Conservation (phyloP, 2,888 invertebrate genomes). For the Ichneumoninae sp. region DNA sequence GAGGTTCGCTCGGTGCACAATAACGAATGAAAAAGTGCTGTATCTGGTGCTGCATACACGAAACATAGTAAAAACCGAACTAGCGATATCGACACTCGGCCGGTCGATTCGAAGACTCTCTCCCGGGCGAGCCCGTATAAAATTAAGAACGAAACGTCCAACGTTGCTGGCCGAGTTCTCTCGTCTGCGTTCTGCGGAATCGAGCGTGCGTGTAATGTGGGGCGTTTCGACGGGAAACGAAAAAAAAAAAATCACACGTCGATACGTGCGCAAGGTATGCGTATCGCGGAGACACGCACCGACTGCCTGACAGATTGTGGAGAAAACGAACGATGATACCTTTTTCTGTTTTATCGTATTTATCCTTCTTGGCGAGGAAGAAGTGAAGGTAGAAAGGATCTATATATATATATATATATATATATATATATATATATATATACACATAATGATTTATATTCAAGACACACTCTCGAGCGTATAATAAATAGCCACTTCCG, state of each 20-base stretch:
- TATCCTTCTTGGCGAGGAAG: not conserved
- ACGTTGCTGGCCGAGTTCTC: slow-evolving; percentile 56
- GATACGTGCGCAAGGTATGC: not conserved
- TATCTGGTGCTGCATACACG: slow-evolving; percentile 42
- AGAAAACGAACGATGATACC: slow-evolving; percentile 6
- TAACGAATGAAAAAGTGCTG: slow-evolving; percentile 61
- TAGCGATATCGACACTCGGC: slow-evolving; percentile 38
- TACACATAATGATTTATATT: slow-evolving; percentile 64
- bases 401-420: not conserved
- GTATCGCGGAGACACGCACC: not conserved
- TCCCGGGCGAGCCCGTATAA: slow-evolving; percentile 12
- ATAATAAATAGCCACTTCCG: slow-evolving; percentile 72
- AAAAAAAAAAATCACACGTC: slow-evolving; percentile 12
- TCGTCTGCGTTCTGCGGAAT: slow-evolving; percentile 43
- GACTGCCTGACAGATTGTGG: not conserved
- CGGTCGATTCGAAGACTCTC: slow-evolving; percentile 50
- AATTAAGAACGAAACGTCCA: slow-evolving; percentile 37
- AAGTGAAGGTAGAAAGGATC: not conserved
- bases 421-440: not conserved
- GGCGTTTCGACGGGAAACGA: slow-evolving; percentile 53
- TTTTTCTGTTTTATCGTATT: slow-evolving; percentile 11
- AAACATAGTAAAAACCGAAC: slow-evolving; percentile 26
- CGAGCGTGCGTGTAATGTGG: slow-evolving; percentile 65
- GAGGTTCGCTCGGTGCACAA: slow-evolving; percentile 68
- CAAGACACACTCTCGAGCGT: slow-evolving; percentile 70